Base-by-base conservation (phyloP, 2,113 vertebrate species). In the Symphodus melops region DNA sequence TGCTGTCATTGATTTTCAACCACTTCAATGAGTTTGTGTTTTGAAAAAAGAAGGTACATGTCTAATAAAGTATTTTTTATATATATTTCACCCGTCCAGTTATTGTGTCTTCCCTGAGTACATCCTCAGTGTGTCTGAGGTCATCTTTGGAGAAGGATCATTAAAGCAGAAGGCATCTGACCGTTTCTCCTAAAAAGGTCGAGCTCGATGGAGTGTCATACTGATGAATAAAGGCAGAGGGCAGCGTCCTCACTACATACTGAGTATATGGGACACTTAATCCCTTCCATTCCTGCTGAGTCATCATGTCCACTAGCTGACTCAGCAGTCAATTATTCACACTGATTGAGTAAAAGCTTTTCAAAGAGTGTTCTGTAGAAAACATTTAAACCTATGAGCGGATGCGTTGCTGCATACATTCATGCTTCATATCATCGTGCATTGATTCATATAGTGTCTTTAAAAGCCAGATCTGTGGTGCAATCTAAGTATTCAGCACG, bases 11-110 rank as follows among this genome's bases (percentile, higher is more conserved):
- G 42, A 76, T 69, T 73, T 28, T 59, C 68, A 83, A 79, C 68
- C 72, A 52, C 54, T 68, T 80, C 66, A 82, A 63, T 88, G 59
- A 69, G 75, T 48, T 78, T 41, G 68, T 79, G 55, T 76, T 77
- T 90, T 67, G 88, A 52, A 68, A 68, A 88, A 44, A 14, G 14
- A 14, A 85, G 71, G 56, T 90, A 84, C 68, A 88, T 91, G 90
- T 90, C 48, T 81, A 95, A 94, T 95, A 95, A 95, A 95, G 64
- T 90, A 80, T 91, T 83, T 65, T 62, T 62, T 11, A n/a, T 64
- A 63, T 65, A 63, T 28, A 62, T 16, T n/a, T 8, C 2, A n/a
- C 48, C 7, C 5, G 48, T 51, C 48, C 9, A 5, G 8, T 44
- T 51, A 51, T 51, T 48, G 1, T n/a, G 20, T 19, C 48, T n/a